Evolutionary conservation across 2,113 vertebrate species (phyloP).

Genomic region (Pyrgilauda ruficollis): DNA sequence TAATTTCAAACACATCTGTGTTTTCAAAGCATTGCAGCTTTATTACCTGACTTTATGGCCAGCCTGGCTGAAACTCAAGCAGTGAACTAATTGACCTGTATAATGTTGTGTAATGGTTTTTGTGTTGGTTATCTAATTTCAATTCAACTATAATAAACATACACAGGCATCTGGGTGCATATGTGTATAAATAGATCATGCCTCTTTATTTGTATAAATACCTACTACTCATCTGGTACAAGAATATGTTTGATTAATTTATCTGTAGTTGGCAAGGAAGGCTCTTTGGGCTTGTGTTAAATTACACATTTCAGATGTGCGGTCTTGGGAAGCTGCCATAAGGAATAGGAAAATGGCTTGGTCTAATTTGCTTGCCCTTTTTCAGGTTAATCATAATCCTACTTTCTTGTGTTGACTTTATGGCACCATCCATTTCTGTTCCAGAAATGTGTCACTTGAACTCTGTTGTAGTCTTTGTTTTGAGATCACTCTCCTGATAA

Average conservation of each 20-base stretch:
- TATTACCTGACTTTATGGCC: constrained; percentile 58
- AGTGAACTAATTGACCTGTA: constrained; percentile 48
- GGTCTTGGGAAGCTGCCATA: constrained; percentile 37
- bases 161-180: background rate
- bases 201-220: constrained; percentile 42
- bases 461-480: constrained; percentile 49
- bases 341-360: constrained; percentile 13
- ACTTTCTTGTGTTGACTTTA: constrained; percentile 52
- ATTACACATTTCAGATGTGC: constrained; percentile 31
- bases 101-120: constrained; percentile 41
- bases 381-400: constrained; percentile 54
- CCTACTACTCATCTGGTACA: background rate
- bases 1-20: constrained; percentile 41
- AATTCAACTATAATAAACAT: constrained; percentile 13
- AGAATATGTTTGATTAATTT: constrained; percentile 39
- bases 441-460: constrained; percentile 48
- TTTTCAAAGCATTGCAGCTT: constrained; percentile 54
- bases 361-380: constrained; percentile 42
- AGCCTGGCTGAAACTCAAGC: constrained; percentile 50
- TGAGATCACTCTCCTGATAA: constrained; percentile 50
- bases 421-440: constrained; percentile 28
- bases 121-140: constrained; percentile 24
- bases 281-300: background rate
- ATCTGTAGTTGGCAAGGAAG: background rate
- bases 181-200: constrained; percentile 18